Evolutionary conservation across 2,113 vertebrate genomes (phyloP).

Genomic region (Parotia lawesii): DNA sequence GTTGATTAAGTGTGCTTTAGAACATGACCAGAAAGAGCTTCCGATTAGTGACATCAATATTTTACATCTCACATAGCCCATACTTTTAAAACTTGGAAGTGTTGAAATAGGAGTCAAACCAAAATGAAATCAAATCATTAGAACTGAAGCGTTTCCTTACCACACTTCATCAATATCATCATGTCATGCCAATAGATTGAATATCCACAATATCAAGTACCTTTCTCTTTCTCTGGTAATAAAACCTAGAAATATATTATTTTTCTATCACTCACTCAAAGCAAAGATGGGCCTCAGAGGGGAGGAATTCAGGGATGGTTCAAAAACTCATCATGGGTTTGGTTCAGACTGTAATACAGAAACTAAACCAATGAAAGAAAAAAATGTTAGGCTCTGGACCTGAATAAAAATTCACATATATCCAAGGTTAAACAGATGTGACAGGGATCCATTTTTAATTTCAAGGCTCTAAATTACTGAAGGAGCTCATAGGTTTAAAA

Average conservation of each 20-base stretch:
- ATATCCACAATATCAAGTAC: neutral
- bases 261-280: neutral
- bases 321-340: neutral
- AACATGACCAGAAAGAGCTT: conserved; percentile 45
- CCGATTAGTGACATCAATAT: conserved; percentile 38
- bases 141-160: neutral
- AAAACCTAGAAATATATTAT: neutral
- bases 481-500: neutral
- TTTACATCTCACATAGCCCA: conserved; percentile 27
- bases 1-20: conserved; percentile 61
- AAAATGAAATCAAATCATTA: conserved; percentile 24
- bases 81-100: neutral
- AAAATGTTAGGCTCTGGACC: neutral
- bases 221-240: neutral
- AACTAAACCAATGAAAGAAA: neutral
- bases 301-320: neutral
- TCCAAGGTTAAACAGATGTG: neutral
- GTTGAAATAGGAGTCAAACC: conserved; percentile 20
- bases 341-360: neutral
- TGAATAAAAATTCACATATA: neutral
- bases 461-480: neutral
- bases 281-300: neutral
- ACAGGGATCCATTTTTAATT: neutral
- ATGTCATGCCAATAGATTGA: neutral
- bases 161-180: conserved; percentile 30